Percentiles rank a stretch among this genome's conserved stretches.
phyloP scores from a whole-genome alignment of 2,113 vertebrate genomes.

The Coryphaenoides rupestris region DNA sequence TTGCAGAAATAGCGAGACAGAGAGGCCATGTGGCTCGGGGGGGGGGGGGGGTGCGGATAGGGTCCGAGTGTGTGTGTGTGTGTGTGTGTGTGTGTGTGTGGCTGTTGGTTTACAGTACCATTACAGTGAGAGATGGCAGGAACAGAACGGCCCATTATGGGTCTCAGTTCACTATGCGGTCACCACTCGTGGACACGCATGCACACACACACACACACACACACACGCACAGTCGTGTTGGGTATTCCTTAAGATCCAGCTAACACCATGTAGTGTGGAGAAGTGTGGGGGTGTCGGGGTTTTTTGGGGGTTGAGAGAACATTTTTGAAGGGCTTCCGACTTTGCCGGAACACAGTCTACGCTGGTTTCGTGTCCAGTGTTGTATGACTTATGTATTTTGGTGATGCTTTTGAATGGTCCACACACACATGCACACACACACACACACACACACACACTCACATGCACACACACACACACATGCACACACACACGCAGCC shows the following conservation, averaged over 20 bases:
- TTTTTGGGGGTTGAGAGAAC: too few species aligned
- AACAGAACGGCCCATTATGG: slow-evolving; percentile 67
- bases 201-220: too few species aligned
- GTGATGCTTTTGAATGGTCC: too few species aligned
- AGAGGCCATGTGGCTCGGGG: slow-evolving; percentile 60
- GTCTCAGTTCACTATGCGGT: slow-evolving; percentile 58
- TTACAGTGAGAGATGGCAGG: slow-evolving; percentile 65
- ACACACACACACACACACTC: slow-evolving; percentile 21
- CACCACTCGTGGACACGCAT: slow-evolving; percentile 19
- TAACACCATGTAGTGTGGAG: too few species aligned
- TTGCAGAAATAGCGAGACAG: slow-evolving; percentile 63
- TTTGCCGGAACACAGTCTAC: too few species aligned
- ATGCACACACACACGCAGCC: slow-evolving; percentile 17
- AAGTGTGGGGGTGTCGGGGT: too few species aligned
- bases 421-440: slow-evolving; percentile 30
- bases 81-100: neutral
- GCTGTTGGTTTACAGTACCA: slow-evolving; percentile 65
- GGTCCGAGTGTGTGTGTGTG: neutral
- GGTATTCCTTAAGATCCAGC: too few species aligned
- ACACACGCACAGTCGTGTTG: too few species aligned
- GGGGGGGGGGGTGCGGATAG: slow-evolving; percentile 23
- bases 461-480: slow-evolving; percentile 33
- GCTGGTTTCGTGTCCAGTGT: too few species aligned
- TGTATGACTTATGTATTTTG: too few species aligned
- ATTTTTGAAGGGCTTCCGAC: too few species aligned